Conservation (phyloP, 2,888 invertebrate species). For the Furcula furcula region DNA sequence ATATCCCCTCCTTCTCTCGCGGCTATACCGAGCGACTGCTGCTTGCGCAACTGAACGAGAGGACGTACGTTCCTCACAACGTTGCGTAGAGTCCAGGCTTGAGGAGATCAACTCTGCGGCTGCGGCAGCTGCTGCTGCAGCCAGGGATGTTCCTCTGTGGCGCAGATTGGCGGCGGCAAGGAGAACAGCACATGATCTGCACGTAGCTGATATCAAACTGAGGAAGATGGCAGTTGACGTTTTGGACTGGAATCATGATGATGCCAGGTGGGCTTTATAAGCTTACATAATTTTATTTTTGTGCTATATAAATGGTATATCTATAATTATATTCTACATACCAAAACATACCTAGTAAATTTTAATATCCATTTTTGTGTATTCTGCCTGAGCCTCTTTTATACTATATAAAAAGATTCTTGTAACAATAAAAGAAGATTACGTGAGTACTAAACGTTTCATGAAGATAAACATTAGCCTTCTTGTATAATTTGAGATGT, state of each 20-base stretch:
- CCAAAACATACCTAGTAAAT: no score
- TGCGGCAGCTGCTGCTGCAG: constrained; percentile 94
- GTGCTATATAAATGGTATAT: no score
- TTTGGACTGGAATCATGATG: constrained; percentile 96
- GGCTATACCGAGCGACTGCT: constrained; percentile 95
- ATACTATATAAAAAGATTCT: neutral
- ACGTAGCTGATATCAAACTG: constrained; percentile 93
- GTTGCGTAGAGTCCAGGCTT: constrained; percentile 95
- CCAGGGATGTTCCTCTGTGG: constrained; percentile 94
- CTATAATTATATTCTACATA: no score
- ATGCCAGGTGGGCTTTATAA: constrained; percentile 82
- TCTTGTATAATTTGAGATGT: constrained; percentile 38
- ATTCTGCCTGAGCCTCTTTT: no score
- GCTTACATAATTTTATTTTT: no score
- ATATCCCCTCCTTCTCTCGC: constrained; percentile 95
- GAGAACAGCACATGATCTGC: constrained; percentile 90
- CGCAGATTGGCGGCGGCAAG: constrained; percentile 90
- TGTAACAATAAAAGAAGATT: constrained; percentile 1
- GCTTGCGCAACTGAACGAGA: constrained; percentile 91
- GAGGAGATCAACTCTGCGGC: constrained; percentile 97
- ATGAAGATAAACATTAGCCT: constrained; percentile 38
- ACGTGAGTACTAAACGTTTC: constrained; percentile 21
- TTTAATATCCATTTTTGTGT: no score
- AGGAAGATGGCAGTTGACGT: constrained; percentile 97
- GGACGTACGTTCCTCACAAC: constrained; percentile 92